Evolutionary conservation across 2,888 invertebrate genomes (phyloP), one percentile per base, ranked within the genome.

Genomic region (Asteroscopus sphinx): DNA sequence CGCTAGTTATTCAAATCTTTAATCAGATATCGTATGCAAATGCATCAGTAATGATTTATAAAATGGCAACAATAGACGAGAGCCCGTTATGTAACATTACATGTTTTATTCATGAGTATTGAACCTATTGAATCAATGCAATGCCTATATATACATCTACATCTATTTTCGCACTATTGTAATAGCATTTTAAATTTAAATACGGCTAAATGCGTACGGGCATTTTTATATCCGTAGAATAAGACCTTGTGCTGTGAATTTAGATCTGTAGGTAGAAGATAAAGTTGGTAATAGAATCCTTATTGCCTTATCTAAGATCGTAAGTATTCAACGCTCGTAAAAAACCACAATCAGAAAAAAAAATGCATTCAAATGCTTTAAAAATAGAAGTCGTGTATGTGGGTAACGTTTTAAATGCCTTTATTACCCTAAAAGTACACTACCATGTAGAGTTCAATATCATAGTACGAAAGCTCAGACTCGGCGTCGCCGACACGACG

Each of bases 21-120:
- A 68, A 74, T 74, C 73, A 65, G 69, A 77, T 77, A 68, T 47
- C 32, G 44, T 62, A 71, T 72, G 72, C 64, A 70, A 77, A 79
- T 73, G 67, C 60, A 37, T 57, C 47, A 53, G 54, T 71, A 65
- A 78, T 75, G 70, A 77, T 79, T 74, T 73, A 80, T 71, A 76
- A 78, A 80, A 76, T 73, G 59, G 67, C 70, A 69, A 48, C 28
- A 42, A 52, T 59, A 68, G 68, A 56, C 45, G 57, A 67, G 56
- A 56, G 63, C 68, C 73, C 65, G 77, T 79, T 81, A 76, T 63
- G 68, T 72, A 81, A 81, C 57, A 51, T 13, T 68, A 54, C 40
- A 61, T 60, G 65, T 56, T 61, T 73, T 68, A 76, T 74, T 74
- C 64, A 75, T 61, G 54, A 25, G 46, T 74, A 63, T 56, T 57